phyloP scores from a whole-genome alignment of 2,797 vertebrate species.

The Halcyon smyrnensis region DNA sequence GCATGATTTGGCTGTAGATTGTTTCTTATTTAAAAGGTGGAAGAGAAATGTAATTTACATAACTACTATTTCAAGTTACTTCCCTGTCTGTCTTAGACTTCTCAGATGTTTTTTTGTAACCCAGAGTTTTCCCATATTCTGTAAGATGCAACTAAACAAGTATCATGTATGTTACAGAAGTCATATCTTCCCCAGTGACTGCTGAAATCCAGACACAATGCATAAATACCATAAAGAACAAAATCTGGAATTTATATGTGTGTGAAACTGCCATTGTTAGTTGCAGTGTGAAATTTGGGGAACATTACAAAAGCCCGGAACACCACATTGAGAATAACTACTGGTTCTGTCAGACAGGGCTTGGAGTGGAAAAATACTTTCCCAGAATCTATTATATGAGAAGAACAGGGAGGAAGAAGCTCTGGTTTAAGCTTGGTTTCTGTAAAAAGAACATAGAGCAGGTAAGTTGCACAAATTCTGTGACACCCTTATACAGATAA shows the following conservation, averaged over 20 bases:
- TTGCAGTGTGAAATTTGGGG: not conserved
- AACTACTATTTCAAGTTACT: not conserved
- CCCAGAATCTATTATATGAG: not conserved
- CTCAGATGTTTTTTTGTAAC: not conserved
- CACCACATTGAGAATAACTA: not conserved
- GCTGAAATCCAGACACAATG: not conserved
- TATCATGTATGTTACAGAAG: not conserved
- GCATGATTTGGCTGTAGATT: not conserved
- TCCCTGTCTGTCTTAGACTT: not conserved
- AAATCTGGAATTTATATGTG: not conserved
- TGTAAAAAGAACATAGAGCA: not conserved
- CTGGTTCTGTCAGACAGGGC: not conserved
- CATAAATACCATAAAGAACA: not conserved
- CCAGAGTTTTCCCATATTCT: not conserved
- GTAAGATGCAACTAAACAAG: not conserved
- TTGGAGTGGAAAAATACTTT: not conserved
- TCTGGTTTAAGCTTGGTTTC: not conserved
- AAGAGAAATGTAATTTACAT: not conserved
- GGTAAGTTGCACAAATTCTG: not conserved
- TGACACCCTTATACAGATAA: not conserved
- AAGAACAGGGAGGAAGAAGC: not conserved
- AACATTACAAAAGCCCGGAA: not conserved
- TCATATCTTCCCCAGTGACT: not conserved
- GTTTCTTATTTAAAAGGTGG: not conserved
- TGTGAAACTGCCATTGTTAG: not conserved